phyloP scores from a whole-genome alignment of 2,797 vertebrate genomes.

The Anomalospiza imberbis region DNA sequence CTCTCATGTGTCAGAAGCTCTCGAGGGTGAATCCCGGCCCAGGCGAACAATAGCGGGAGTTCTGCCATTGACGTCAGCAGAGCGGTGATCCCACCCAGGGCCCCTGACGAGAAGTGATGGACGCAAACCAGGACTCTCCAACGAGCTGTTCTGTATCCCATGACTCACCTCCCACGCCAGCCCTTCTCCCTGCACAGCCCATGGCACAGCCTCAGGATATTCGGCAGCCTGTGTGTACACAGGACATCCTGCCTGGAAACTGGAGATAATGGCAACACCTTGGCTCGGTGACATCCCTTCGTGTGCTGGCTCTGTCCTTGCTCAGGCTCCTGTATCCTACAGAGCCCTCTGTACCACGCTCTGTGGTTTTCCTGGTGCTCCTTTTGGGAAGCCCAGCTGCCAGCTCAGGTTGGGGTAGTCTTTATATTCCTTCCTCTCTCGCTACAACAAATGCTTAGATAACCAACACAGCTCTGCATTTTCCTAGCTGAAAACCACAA shows the following conservation, averaged over 20 bases:
- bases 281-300: neutral
- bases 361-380: rapidly evolving
- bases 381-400: neutral
- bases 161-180: neutral
- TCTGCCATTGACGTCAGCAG: neutral
- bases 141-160: neutral
- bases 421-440: neutral
- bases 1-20: neutral
- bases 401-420: neutral
- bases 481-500: neutral
- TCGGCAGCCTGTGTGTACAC: rapidly evolving
- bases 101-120: neutral
- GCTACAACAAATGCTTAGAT: neutral
- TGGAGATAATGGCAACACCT: neutral
- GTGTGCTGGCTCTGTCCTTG: neutral
- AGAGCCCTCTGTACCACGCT: rapidly evolving
- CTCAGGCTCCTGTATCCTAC: neutral
- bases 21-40: neutral
- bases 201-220: neutral
- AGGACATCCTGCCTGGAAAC: neutral
- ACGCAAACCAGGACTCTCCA: neutral
- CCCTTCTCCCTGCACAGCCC: neutral
- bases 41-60: neutral
- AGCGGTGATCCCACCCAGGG: neutral
- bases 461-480: neutral